Conservation (phyloP, 2,888 invertebrate species). For the Eumerus sabulonum region DNA sequence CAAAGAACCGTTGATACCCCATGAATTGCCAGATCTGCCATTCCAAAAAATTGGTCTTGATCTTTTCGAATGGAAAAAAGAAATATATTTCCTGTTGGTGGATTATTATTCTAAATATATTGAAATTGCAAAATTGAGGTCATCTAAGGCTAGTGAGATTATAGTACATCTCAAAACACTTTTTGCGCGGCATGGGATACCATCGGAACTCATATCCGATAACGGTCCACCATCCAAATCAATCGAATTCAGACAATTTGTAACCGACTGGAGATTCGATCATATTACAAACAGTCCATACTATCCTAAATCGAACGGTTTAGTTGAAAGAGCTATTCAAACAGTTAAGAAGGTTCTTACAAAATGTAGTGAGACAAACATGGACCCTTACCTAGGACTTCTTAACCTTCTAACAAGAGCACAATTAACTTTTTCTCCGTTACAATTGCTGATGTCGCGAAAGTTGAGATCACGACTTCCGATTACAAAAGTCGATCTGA, state of each 20-base stretch:
- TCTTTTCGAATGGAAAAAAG: constrained; percentile 28
- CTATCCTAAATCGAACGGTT: constrained; percentile 60
- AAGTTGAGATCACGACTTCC: constrained; percentile 20
- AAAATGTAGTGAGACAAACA: constrained; percentile 2
- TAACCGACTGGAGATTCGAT: constrained; percentile 41
- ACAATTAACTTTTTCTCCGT: constrained; percentile 13
- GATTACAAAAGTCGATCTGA: background rate
- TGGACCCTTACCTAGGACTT: constrained; percentile 13
- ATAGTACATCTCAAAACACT: constrained; percentile 24
- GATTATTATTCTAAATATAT: constrained; percentile 38
- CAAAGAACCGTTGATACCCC: constrained; percentile 1
- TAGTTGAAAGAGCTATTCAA: constrained; percentile 13
- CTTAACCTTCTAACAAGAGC: constrained; percentile 19
- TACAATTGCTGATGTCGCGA: constrained; percentile 19
- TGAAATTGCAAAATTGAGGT: constrained; percentile 19
- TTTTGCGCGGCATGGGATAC: constrained; percentile 33
- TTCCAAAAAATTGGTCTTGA: constrained; percentile 13
- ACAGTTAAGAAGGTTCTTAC: constrained; percentile 6
- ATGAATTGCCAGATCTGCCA: constrained; percentile 7
- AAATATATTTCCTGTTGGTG: constrained; percentile 6
- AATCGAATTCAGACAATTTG: constrained; percentile 6
- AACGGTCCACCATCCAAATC: constrained; percentile 42
- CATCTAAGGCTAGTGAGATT: constrained; percentile 4
- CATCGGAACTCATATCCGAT: constrained; percentile 43
- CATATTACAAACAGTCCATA: constrained; percentile 60